phyloP scores from a whole-genome alignment of 2,888 invertebrate species.

The Acronicta psi region DNA sequence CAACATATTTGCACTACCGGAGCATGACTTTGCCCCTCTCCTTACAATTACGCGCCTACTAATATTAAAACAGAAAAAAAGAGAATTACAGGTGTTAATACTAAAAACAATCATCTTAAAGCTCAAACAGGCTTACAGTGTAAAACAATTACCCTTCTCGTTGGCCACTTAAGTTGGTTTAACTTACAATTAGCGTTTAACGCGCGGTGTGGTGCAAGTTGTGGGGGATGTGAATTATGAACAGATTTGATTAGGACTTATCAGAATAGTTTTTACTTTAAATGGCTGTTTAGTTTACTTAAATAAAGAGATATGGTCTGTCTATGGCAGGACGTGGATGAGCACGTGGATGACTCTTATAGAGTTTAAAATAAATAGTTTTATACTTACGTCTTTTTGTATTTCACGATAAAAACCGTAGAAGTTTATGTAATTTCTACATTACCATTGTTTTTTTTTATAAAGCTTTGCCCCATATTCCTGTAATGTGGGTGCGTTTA shows the following conservation, averaged over 20 bases:
- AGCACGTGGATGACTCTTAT: no score
- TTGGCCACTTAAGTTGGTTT: constrained; percentile 74
- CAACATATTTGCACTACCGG: constrained; percentile 11
- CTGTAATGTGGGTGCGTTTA: no score
- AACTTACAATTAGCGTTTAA: constrained; percentile 72
- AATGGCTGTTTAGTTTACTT: no score
- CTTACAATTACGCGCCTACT: constrained; percentile 40
- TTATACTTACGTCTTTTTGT: no score
- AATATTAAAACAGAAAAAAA: constrained; percentile 41
- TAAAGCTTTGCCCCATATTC: no score
- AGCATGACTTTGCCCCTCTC: constrained; percentile 33
- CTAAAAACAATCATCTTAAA: constrained; percentile 63
- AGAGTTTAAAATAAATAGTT: no score
- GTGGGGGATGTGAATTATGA: background rate
- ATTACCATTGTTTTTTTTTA: no score
- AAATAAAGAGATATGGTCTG: no score
- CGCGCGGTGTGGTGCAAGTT: constrained; percentile 49
- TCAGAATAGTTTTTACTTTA: no score
- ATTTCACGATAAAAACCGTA: no score
- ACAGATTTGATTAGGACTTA: background rate
- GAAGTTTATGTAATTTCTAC: no score
- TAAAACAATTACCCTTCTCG: constrained; percentile 80
- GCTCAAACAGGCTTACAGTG: constrained; percentile 65
- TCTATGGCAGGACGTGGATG: no score
- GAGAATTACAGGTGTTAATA: constrained; percentile 58